These are phyloP conservation scores for Cyanistes caeruleus DNA, from an alignment of 2,113 vertebrate genomes.

Conservation along the genomic window DNA sequence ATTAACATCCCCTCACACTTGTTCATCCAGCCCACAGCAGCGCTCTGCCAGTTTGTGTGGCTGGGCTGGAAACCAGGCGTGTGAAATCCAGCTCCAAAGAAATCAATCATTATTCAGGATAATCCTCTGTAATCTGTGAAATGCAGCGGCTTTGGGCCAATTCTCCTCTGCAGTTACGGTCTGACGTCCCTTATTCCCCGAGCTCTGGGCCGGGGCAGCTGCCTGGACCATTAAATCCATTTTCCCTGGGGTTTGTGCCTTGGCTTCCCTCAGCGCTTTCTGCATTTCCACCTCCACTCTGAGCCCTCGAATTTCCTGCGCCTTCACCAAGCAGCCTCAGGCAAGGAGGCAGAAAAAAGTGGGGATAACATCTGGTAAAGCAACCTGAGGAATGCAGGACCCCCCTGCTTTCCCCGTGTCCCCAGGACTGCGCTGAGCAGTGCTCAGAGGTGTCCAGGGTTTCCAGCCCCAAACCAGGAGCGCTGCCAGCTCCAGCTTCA, in stretches of 20 bases:
- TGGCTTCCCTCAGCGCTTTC: neutral
- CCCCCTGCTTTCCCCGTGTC: neutral
- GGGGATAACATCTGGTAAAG: too few species aligned
- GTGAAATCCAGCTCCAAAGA: neutral
- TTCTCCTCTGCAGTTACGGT: neutral
- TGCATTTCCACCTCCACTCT: accelerated
- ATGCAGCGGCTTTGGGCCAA: neutral
- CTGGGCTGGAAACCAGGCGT: neutral
- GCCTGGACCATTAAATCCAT: neutral
- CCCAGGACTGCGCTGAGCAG: accelerated
- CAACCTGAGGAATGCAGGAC: accelerated
- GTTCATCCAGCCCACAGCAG: neutral
- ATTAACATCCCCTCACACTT: accelerated
- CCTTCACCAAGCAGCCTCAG: neutral
- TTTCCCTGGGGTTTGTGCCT: neutral
- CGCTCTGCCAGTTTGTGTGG: neutral
- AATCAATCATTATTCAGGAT: neutral
- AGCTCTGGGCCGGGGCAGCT: neutral
- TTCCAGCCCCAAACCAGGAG: accelerated
- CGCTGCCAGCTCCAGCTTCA: accelerated
- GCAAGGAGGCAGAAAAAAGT: neutral
- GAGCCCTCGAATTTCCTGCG: neutral
- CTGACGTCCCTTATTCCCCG: neutral
- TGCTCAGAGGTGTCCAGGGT: neutral
- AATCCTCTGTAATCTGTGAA: neutral